A percentile compares a stretch with the other conserved stretches of the same genome.
These are phyloP conservation scores for Agelaius tricolor DNA, from an alignment of 2,113 vertebrate genomes.

Conservation along the genomic window DNA sequence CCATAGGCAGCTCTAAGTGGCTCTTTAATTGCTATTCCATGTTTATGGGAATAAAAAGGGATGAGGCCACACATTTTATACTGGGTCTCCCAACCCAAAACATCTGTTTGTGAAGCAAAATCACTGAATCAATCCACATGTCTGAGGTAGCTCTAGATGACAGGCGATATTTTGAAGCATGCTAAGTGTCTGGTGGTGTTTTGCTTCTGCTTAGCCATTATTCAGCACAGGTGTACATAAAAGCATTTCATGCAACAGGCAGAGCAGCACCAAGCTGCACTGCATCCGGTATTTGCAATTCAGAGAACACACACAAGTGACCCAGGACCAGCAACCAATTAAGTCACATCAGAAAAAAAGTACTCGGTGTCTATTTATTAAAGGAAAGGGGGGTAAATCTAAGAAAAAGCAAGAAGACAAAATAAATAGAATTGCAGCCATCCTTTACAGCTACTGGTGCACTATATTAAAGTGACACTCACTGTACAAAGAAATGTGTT, in stretches of 20 bases:
- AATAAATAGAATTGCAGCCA: slow-evolving; percentile 28
- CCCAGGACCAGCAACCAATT: background rate
- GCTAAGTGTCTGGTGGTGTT: background rate
- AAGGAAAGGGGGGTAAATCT: background rate
- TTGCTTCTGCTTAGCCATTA: background rate
- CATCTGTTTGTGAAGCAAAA: background rate
- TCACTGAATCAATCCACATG: background rate
- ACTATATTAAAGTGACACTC: slow-evolving; percentile 27
- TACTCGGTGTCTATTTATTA: background rate
- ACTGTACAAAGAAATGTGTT: slow-evolving; percentile 10
- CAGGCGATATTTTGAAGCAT: background rate
- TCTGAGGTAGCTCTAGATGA: background rate
- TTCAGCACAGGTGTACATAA: background rate
- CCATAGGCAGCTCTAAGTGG: background rate
- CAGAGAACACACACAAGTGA: background rate
- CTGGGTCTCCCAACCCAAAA: background rate
- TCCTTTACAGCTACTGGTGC: slow-evolving; percentile 18
- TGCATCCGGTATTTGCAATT: background rate
- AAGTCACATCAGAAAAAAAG: background rate
- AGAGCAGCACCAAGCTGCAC: background rate
- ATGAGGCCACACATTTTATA: background rate
- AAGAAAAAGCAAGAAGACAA: background rate
- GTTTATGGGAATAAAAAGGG: background rate
- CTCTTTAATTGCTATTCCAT: background rate
- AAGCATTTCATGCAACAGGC: slow-evolving; percentile 2